Conservation (phyloP, 2,888 invertebrate genomes). For the Heliconius hortense region DNA sequence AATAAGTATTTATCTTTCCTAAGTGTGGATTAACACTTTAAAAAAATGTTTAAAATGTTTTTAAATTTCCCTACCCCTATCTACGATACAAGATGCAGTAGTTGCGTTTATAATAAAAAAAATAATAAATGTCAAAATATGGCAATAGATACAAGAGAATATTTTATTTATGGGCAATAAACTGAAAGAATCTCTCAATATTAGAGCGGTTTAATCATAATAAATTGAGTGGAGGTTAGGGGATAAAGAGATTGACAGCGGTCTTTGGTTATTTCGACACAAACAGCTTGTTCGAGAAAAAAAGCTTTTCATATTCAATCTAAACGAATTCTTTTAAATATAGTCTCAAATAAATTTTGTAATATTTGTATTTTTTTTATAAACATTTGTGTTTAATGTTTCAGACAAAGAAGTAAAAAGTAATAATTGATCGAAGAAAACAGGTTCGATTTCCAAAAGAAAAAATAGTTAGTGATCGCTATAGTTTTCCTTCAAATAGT, state of each 20-base stretch:
- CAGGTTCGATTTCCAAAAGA: not conserved
- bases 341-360: not conserved
- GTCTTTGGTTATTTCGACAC: constrained; percentile 60
- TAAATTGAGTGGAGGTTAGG: constrained; percentile 63
- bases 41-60: too few relatives aligned
- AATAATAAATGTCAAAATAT: constrained; percentile 13
- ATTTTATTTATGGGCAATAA: constrained; percentile 39
- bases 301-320: constrained; percentile 21
- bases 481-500: not conserved
- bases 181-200: constrained; percentile 43
- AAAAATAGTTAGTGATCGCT: not conserved
- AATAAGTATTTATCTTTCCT: too few relatives aligned
- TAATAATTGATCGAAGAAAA: too few relatives aligned
- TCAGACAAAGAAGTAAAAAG: too few relatives aligned
- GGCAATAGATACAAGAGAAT: constrained; percentile 5
- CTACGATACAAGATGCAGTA: not conserved
- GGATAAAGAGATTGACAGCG: constrained; percentile 72
- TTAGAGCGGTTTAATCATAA: constrained; percentile 58
- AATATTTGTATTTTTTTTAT: not conserved
- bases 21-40: too few relatives aligned
- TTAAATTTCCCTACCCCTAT: not conserved
- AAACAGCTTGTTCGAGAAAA: constrained; percentile 53
- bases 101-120: constrained; percentile 4
- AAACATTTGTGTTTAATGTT: too few relatives aligned
- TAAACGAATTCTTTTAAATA: constrained; percentile 1